Evolutionary conservation across 2,113 vertebrate genomes (phyloP), one percentile per base, ranked within the genome.

Genomic region (Tachuris rubrigastra): DNA sequence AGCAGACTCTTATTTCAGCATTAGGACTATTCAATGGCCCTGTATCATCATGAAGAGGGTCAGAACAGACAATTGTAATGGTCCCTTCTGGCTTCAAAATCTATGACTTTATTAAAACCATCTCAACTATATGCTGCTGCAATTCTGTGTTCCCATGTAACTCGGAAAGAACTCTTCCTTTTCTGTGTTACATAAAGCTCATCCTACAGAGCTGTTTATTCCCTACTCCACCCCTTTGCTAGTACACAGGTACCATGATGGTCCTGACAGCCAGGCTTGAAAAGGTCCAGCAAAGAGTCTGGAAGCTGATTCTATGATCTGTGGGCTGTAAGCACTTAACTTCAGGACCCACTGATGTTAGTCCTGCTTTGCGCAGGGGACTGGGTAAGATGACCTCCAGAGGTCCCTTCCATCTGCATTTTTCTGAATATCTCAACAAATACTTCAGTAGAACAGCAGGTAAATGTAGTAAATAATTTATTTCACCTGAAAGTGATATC

Each of bases 1-100:
- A 95, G 92, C 56, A 93, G 75, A 19, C 39, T 67, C 35, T 88
- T 89, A 78, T 95, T 95, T 37, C 72, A 90, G 66, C 83, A 58
- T 74, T 74, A 88, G 53, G 39, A 67, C 56, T 69, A 17, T 84
- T 92, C 79, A 63, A 10, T 47, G 56, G 21, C 30, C 27, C 83
- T 46, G 53, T 46, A 76, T 63, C 60, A 76, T 59, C 75, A 65
- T 4, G 11, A 74, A 76, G 39, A 86, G 44, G 46, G 35, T 58
- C 55, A 92, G 79, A 91, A 68, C 31, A 95, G 68, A 46, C 1
- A 19, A 79, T 27, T 44, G 6, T 52, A 89, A 87, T 62, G 47
- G n/a, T 73, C 39, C 39, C 28, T 55, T 85, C 74, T 53, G 53
- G 66, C 77, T 58, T 39, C 46, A 63, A 85, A 87, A 86, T 23